phyloP scores from a whole-genome alignment of 92 coral and sea anemone genomes.

The Umimayanthus kanabou region DNA sequence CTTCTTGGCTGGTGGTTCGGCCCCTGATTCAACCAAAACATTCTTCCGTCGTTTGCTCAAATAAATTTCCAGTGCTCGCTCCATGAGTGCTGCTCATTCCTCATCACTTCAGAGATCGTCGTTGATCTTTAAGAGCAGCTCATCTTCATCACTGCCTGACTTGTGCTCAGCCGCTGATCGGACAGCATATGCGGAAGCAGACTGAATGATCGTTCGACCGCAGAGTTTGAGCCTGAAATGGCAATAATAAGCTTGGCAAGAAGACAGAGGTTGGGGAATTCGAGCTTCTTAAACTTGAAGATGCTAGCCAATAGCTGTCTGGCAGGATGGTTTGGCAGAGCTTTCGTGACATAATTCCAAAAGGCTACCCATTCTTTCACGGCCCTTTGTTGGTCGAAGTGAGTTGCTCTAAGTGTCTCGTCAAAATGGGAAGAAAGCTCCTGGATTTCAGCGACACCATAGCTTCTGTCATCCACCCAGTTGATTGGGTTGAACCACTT shows the following conservation, averaged over 20 bases:
- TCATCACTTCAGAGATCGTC: neutral
- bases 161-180: neutral
- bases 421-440: neutral
- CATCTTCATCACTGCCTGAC: neutral
- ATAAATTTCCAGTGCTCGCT: neutral
- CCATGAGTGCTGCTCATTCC: neutral
- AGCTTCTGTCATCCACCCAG: too few species aligned
- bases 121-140: neutral
- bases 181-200: neutral
- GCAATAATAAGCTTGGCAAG: neutral
- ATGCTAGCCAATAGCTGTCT: constrained; percentile 13
- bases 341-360: constrained; percentile 12
- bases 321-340: constrained; percentile 13
- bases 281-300: constrained; percentile 1
- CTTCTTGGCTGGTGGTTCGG: too few species aligned
- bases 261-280: constrained; percentile 13
- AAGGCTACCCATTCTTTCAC: constrained; percentile 38
- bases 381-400: constrained; percentile 20
- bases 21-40: too few species aligned
- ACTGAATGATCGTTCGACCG: constrained; percentile 12
- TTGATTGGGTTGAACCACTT: too few species aligned
- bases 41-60: too few species aligned
- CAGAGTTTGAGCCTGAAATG: constrained; percentile 13
- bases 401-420: constrained; percentile 4
- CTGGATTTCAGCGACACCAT: too few species aligned